Evolutionary conservation across 1,140 invertebrate species (phyloP).

Genomic region (Linepithema humile): DNA sequence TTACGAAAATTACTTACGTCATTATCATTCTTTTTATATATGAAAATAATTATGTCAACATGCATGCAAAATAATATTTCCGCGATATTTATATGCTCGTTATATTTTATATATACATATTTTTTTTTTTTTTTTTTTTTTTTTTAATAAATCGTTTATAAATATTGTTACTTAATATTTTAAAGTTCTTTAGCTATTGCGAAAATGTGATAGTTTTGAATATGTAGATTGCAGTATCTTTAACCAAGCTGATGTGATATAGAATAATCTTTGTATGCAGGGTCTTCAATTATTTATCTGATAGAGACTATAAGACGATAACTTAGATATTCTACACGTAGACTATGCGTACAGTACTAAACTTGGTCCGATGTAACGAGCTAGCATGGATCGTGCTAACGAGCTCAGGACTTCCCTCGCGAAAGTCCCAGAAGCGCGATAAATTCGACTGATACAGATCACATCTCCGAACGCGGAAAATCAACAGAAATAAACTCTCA

Average conservation of each 20-base stretch:
- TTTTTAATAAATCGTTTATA: background rate
- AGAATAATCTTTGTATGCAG: background rate
- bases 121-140: background rate
- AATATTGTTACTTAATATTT: background rate
- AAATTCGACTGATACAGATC: slow-evolving; percentile 49
- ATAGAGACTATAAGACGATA: slow-evolving; percentile 33
- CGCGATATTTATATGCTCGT: no score
- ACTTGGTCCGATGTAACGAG: slow-evolving; percentile 45
- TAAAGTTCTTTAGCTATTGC: background rate
- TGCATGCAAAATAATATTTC: no score
- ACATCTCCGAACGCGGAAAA: slow-evolving; percentile 26
- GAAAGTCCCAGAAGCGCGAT: slow-evolving; percentile 55
- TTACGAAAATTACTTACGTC: no score
- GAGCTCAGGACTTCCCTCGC: slow-evolving; percentile 41
- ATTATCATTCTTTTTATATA: no score
- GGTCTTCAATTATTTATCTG: slow-evolving; percentile 25
- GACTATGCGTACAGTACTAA: slow-evolving; percentile 33
- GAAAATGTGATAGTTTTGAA: background rate
- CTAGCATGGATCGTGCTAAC: slow-evolving; percentile 46
- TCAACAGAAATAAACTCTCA: slow-evolving; percentile 34
- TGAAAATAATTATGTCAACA: no score
- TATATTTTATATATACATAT: background rate
- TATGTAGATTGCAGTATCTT: background rate
- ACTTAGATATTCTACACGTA: slow-evolving; percentile 49
- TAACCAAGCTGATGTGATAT: background rate